Base-by-base conservation (phyloP, 2,797 vertebrate species). In the Mormyrops boulengeri region DNA sequence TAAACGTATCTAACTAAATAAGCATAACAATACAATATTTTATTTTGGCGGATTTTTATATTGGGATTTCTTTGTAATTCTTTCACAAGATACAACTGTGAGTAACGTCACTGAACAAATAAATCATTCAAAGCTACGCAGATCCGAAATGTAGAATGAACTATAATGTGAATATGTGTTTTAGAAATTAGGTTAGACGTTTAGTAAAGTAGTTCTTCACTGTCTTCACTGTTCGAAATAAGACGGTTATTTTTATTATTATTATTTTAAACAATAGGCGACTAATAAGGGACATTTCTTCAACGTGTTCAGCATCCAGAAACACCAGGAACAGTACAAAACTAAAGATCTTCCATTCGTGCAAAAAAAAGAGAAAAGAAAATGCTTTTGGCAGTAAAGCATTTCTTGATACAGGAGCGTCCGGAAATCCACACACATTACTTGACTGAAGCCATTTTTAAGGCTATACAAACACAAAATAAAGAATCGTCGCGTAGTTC, bases 391-490 rank as follows among this genome's bases (percentile, higher is more conserved):
- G 93, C 93, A 95, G 96, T 97, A 97, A 97, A 98, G 96, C 97
- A 97, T 97, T 97, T 97, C 94, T 95, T 93, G 95, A 97, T 95
- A 95, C 93, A 94, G 94, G 95, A 96, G 95, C 94, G 95, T 97
- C 96, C 96, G 96, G 95, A 96, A 96, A 94, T 94, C 94, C 96
- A 96, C 94, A 96, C 92, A 97, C 95, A 96, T 96, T 95, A 97
- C 95, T 95, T 95, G 95, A 96, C 95, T 93, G 94, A 96, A 97
- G 96, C 95, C 94, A 93, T 95, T 95, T 96, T 96, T 98, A 97
- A 98, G 97, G 97, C 97, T 97, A 96, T 96, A 97, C 97, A 98
- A 96, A 99, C 97, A 97, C 96, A 97, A 97, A 96, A 96, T 94
- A 97, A 96, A 97, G 95, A 94, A 96, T 95, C 93, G 92, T 97